Percentiles rank a stretch among this genome's conserved stretches.
phyloP scores from a whole-genome alignment of 2,888 invertebrate species.

The Coelogynopora nodosa region DNA sequence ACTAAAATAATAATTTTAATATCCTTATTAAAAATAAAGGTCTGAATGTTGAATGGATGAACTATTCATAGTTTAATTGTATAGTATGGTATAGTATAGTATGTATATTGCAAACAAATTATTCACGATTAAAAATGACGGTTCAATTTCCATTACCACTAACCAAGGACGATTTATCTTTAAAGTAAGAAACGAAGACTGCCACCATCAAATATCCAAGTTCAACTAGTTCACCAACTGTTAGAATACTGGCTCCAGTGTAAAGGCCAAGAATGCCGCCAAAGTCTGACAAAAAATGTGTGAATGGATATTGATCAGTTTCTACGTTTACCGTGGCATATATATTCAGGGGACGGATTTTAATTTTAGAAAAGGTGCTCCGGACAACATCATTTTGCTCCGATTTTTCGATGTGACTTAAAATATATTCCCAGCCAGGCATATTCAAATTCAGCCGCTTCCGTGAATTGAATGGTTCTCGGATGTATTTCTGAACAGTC shows the following conservation, averaged over 20 bases:
- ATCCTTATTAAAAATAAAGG: too few species aligned
- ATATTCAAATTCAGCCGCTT: not conserved
- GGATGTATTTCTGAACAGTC: not conserved
- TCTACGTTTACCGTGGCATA: not conserved
- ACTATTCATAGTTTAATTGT: too few species aligned
- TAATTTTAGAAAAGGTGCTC: not conserved
- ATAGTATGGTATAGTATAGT: too few species aligned
- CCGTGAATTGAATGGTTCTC: not conserved
- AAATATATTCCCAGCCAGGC: not conserved
- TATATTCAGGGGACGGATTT: not conserved
- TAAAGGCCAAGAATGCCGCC: slow-evolving; percentile 10
- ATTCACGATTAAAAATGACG: too few species aligned
- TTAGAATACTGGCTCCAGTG: not conserved
- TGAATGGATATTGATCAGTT: not conserved
- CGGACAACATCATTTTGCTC: not conserved
- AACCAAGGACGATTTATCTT: too few species aligned
- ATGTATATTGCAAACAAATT: too few species aligned
- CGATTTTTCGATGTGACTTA: not conserved
- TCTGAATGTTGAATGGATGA: too few species aligned
- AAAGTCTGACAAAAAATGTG: not conserved
- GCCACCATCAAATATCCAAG: too few species aligned
- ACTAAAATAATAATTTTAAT: too few species aligned
- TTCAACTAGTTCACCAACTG: not conserved
- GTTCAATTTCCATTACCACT: too few species aligned
- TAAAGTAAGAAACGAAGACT: too few species aligned